Base-by-base conservation (phyloP, 92 coral and sea anemone species). In the Montipora capitata region DNA sequence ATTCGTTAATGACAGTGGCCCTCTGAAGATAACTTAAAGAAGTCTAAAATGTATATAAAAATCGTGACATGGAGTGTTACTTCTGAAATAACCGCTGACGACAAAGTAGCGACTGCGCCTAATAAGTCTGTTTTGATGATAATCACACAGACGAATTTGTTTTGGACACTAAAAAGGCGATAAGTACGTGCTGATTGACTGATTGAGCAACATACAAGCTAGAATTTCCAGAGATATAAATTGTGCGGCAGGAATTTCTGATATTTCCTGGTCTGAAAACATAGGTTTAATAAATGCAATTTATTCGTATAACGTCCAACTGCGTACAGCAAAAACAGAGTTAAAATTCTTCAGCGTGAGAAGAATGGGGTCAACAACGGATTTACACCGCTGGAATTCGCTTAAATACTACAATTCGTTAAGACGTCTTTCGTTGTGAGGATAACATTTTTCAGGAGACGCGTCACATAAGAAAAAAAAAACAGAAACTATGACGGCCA, bases 221-320 rank as follows among this genome's bases (percentile, higher is more conserved):
- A 63, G 16, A 68, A 68, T 35, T 16, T 1, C 17, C 20, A 51
- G 7, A 48, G 7, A 54, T 0, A 54, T 8, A 80, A 4, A 17
- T 20, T 16, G n/a, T 10, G 1, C 17, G 49, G 15, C 57, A 68
- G 4, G 48, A 5, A 67, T 27, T 80, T 63, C 76, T 67, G 77
- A 49, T 11, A 72, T 61, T 83, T 72, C 87, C 87, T 83, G 87
- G 87, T 72, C 71, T 51, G 79, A 79, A 72, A 72, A 61, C n/a
- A 54, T 45, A 62, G 59, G 62, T 7, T 8, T 39, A 45, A 68
- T 45, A 20, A 1, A 81, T 17, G 40, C 4, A 73, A 40, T 45
- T 73, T 16, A 45, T 17, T 10, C 59, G 48, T 14, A n/a, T 35
- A 45, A 13, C 40, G 56, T 40, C 56, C 2, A 81, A 68, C 16